Base-by-base conservation (phyloP, 2,888 invertebrate species). In the Pardosa pseudoannulata region DNA sequence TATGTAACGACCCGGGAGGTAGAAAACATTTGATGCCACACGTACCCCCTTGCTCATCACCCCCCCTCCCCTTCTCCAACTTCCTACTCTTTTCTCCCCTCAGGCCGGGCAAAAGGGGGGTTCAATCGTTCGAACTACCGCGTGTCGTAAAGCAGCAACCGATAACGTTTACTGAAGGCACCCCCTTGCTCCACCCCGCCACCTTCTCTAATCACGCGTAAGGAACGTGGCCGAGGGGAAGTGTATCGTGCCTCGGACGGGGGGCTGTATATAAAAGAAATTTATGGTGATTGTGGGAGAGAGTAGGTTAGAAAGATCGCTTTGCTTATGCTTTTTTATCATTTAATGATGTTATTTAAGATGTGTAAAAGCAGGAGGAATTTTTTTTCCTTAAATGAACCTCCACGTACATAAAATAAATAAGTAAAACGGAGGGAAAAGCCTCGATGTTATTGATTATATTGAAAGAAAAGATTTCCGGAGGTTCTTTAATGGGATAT, bases 71-170 rank as follows among this genome's bases (percentile, higher is more conserved):
- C 32, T 19, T n/a, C n/a, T n/a, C n/a, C n/a, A n/a, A n/a, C 29
- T 67, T n/a, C 32, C 32, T 32, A 9, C 27, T 36, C 36, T 50
- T 19, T 31, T 19, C 68, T 70, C 31, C 78, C 78, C 36, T n/a
- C 13, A n/a, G 70, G 19, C 62, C 23, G 13, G n/a, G 19, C 62
- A 73, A n/a, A n/a, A 62, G 39, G 39, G 70, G 28, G 23, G 50
- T 64, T 67, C 50, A 76, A 76, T 76, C 64, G 56, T 32, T 46
- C 32, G 64, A 65, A 46, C 71, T 72, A 23, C 46, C 70, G 46
- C 79, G 79, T 79, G 72, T 79, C 79, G 72, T 79, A 72, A 79
- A 79, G 64, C 23, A 32, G 65, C 71, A 65, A 62, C 39, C 71
- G 79, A 79, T 79, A 79, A 46, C 72, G 70, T 31, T 79, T 41